A percentile compares a stretch with the other conserved stretches of the same genome.
Evolutionary conservation across 30 jellyfish, hydroid and myxozoan genomes (phyloP).

Genomic region (Chironex yamaguchii): DNA sequence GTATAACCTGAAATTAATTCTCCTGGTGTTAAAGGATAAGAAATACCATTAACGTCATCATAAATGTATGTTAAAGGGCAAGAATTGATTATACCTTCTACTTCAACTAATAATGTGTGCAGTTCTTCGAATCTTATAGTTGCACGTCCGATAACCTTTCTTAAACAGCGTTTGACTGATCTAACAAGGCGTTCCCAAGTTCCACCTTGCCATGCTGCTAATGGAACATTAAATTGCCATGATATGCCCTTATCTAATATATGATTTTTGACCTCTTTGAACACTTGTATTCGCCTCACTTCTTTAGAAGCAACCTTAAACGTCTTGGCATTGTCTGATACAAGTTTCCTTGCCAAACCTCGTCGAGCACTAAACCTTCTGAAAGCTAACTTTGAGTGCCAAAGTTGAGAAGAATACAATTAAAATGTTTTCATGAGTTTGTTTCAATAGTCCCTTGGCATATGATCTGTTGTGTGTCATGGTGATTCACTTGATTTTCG

Average conservation of each 20-base stretch:
- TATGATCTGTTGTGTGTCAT: too few species aligned
- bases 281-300: not conserved
- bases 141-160: conserved; percentile 46
- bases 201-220: conserved; percentile 44
- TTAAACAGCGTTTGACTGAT: conserved; percentile 26
- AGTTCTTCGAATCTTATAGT: conserved; percentile 9
- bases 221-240: conserved; percentile 6
- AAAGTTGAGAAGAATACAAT: too few species aligned
- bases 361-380: conserved; percentile 61
- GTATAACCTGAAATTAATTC: conserved; percentile 21
- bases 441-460: too few species aligned
- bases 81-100: conserved; percentile 32
- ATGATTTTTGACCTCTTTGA: conserved; percentile 2
- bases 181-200: conserved; percentile 34
- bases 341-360: conserved; percentile 54
- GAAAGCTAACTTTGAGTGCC: too few species aligned
- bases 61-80: conserved; percentile 40
- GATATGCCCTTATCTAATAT: conserved; percentile 2
- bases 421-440: too few species aligned
- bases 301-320: conserved; percentile 46
- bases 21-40: conserved; percentile 33
- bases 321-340: conserved; percentile 52
- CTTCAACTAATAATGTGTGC: conserved; percentile 28
- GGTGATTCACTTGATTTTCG: too few species aligned
- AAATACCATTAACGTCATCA: conserved; percentile 1